phyloP scores from a whole-genome alignment of 1,140 invertebrate genomes.

The Caenorhabditis tropicalis region DNA sequence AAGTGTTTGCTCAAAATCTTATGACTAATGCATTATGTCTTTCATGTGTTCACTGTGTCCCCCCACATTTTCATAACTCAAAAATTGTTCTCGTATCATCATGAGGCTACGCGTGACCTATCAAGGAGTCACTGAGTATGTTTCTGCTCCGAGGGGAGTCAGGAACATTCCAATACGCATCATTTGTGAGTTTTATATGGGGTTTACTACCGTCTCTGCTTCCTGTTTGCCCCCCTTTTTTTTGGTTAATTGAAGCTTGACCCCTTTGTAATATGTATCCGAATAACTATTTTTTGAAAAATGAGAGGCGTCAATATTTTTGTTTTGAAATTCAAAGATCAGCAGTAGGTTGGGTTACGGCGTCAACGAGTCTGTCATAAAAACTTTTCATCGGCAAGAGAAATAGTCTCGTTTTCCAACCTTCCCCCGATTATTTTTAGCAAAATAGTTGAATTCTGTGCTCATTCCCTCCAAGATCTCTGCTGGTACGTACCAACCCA shows the following conservation, averaged over 20 bases:
- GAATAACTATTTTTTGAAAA: too few species aligned
- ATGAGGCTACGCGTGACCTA: slow-evolving; percentile 36
- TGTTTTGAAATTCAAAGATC: neutral
- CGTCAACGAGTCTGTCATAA: neutral
- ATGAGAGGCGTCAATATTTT: neutral
- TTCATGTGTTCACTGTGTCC: neutral
- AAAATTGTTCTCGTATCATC: neutral
- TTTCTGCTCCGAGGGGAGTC: neutral
- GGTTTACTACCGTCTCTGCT: neutral
- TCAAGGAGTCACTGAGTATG: neutral
- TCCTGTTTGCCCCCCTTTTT: neutral
- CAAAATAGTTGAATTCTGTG: too few species aligned
- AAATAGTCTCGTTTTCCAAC: too few species aligned
- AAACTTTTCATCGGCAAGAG: too few species aligned
- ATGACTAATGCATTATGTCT: neutral
- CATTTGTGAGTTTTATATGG: slow-evolving; percentile 5
- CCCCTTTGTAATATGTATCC: too few species aligned
- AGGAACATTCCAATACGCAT: slow-evolving; percentile 36
- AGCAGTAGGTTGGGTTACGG: too few species aligned
- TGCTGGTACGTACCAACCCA: neutral
- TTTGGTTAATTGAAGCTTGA: too few species aligned
- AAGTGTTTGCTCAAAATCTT: slow-evolving; percentile 33
- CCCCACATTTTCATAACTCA: neutral
- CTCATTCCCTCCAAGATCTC: neutral
- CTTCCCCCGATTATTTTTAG: too few species aligned